phyloP scores from a whole-genome alignment of 2,797 vertebrate genomes.

The Todus mexicanus region DNA sequence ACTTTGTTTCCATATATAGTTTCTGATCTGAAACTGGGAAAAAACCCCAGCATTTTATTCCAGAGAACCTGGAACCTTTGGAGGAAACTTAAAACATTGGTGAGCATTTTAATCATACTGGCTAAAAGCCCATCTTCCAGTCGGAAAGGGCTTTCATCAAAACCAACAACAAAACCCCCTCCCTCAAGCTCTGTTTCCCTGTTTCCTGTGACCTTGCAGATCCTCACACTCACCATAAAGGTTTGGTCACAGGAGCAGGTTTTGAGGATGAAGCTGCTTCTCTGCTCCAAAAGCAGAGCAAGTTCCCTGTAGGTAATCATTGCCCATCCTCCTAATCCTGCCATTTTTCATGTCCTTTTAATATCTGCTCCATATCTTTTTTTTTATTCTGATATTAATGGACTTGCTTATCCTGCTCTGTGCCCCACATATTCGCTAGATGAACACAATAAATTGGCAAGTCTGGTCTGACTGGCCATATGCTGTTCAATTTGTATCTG shows the following conservation, averaged over 20 bases:
- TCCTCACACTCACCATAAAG: background rate
- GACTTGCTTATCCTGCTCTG: background rate
- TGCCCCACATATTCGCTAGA: background rate
- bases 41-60: background rate
- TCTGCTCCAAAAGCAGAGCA: background rate
- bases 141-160: background rate
- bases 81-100: background rate
- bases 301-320: background rate
- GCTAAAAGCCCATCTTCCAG: background rate
- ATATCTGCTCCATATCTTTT: background rate
- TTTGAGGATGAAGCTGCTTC: background rate
- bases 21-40: background rate
- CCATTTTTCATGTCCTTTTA: background rate
- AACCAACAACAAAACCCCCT: background rate
- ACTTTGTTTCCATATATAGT: background rate
- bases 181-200: background rate
- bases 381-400: background rate
- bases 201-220: background rate
- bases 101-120: background rate
- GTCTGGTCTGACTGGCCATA: background rate
- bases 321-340: background rate
- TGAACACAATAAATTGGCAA: constrained; percentile 34
- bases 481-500: constrained; percentile 44
- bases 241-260: background rate
- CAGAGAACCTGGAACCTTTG: background rate